These are phyloP conservation scores for Alces alces DNA, from an alignment of 2,113 vertebrate species.

Conservation along the genomic window DNA sequence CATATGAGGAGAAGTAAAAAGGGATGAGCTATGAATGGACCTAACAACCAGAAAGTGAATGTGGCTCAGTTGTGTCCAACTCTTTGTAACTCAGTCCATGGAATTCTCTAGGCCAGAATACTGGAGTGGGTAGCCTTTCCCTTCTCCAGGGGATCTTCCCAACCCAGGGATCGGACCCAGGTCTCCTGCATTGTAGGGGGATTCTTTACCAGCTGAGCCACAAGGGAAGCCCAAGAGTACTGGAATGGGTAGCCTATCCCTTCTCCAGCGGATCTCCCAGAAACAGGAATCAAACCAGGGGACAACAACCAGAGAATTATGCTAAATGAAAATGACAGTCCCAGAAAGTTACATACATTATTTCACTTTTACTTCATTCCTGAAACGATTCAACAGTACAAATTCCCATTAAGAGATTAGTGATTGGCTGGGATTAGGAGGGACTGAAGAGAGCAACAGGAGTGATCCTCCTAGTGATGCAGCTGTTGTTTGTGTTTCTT, in stretches of 20 bases:
- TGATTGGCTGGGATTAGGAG: neutral
- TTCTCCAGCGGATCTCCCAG: neutral
- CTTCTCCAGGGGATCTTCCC: neutral
- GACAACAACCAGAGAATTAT: neutral
- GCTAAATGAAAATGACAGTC: neutral
- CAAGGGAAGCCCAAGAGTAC: neutral
- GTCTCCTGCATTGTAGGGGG: accelerated
- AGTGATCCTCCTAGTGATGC: neutral
- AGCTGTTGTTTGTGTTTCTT: neutral
- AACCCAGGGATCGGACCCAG: neutral
- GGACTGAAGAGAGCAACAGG: neutral
- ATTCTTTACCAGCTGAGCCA: neutral
- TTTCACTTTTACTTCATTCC: neutral
- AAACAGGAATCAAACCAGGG: neutral
- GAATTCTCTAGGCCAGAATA: neutral
- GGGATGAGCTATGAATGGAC: neutral
- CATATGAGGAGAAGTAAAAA: neutral
- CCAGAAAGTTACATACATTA: neutral
- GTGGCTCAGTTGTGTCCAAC: accelerated
- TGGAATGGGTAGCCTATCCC: neutral
- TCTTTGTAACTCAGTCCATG: neutral
- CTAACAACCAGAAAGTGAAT: neutral
- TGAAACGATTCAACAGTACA: neutral
- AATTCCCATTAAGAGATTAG: neutral
- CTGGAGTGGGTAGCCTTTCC: neutral